These are phyloP conservation scores for Ochlodes sylvanus DNA, from an alignment of 2,888 invertebrate species.

Conservation along the genomic window DNA sequence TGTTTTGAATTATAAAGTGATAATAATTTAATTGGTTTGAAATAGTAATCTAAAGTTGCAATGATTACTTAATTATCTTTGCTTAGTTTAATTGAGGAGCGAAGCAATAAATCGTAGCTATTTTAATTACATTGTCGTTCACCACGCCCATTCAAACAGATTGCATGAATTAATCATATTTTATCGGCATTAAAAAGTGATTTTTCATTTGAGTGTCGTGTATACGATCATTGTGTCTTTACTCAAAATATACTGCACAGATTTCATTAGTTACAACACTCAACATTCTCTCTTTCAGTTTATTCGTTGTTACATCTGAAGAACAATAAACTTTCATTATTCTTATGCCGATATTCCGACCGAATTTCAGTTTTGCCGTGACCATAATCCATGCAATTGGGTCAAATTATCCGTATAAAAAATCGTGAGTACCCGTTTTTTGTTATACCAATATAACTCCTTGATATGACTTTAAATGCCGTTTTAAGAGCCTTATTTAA, in stretches of 20 bases:
- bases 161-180: slow-evolving; percentile 23
- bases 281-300: no score
- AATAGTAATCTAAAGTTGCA: background rate
- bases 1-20: background rate
- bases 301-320: no score
- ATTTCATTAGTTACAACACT: no score
- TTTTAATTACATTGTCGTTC: slow-evolving; percentile 14
- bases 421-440: no score
- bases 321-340: no score
- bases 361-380: no score
- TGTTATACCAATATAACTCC: no score
- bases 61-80: slow-evolving; percentile 6
- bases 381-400: no score
- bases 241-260: background rate
- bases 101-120: slow-evolving; percentile 4
- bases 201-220: slow-evolving; percentile 10
- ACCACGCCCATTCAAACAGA: slow-evolving; percentile 17
- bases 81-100: slow-evolving; percentile 10
- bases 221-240: background rate
- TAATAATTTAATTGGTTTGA: background rate
- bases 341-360: no score
- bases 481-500: no score
- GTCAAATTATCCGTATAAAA: no score
- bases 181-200: slow-evolving; percentile 25
- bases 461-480: no score